Evolutionary conservation across 2,113 vertebrate species (phyloP).

Genomic region (Urocolius indicus): DNA sequence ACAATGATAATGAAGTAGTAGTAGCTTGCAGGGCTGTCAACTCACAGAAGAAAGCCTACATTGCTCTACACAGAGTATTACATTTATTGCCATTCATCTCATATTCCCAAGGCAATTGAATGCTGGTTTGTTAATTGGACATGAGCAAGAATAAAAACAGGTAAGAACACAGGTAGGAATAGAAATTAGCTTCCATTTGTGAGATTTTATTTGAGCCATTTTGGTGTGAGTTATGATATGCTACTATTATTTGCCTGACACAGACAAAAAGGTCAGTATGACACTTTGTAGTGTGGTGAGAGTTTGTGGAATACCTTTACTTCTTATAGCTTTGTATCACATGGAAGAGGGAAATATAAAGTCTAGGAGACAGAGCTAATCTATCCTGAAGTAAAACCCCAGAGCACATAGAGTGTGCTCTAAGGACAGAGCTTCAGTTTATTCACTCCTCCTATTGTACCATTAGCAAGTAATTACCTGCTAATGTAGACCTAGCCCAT

Average conservation of each 20-base stretch:
- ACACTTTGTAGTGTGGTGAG: background rate
- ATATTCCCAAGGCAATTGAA: background rate
- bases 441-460: background rate
- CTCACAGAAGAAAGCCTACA: background rate
- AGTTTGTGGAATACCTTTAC: background rate
- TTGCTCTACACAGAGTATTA: background rate
- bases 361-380: background rate
- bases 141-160: background rate
- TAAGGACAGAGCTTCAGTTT: background rate
- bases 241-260: background rate
- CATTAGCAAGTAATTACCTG: background rate
- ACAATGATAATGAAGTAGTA: background rate
- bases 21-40: background rate
- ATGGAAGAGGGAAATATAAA: background rate
- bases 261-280: background rate
- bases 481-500: background rate
- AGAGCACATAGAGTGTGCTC: background rate
- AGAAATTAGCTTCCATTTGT: background rate
- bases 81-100: background rate
- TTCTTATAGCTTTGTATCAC: background rate
- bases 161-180: background rate
- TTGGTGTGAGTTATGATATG: background rate
- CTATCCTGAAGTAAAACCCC: background rate
- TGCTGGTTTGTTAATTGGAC: background rate
- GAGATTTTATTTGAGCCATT: background rate